These are phyloP conservation scores for Heliconius ismenius DNA, from an alignment of 2,888 invertebrate genomes.

Conservation along the genomic window DNA sequence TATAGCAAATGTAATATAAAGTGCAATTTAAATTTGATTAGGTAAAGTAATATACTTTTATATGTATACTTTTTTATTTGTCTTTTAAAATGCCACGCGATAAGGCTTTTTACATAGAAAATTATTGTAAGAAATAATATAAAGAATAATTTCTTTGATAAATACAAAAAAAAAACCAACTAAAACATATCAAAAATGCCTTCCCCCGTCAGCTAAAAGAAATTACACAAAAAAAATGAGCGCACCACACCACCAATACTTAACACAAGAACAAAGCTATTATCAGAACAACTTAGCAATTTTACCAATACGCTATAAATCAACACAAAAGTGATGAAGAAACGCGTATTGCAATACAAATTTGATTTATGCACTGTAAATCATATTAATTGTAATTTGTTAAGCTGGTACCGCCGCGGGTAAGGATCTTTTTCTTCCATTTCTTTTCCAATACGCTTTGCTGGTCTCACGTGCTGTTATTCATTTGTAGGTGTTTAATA, in stretches of 20 bases:
- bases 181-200: not conserved
- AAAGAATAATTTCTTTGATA: too few species aligned
- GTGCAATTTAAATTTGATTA: not conserved
- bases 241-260: not conserved
- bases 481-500: conserved; percentile 26
- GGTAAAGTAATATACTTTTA: not conserved
- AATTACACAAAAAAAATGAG: not conserved
- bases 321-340: conserved; percentile 34
- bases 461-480: conserved; percentile 16
- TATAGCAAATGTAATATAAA: not conserved
- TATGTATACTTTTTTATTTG: not conserved
- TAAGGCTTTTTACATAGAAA: too few species aligned
- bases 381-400: conserved; percentile 74
- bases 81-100: not conserved
- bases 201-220: not conserved
- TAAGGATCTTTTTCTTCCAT: conserved; percentile 34
- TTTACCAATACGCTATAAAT: conserved; percentile 30
- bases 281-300: conserved; percentile 2
- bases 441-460: conserved; percentile 7
- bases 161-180: not conserved
- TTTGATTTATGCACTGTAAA: conserved; percentile 66
- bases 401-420: conserved; percentile 50
- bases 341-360: conserved; percentile 39
- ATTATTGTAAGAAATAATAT: too few species aligned
- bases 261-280: conserved; percentile 6